Evolutionary conservation across 2,797 vertebrate species (phyloP), one percentile per base, ranked within the genome.

Genomic region (Molothrus aeneus): DNA sequence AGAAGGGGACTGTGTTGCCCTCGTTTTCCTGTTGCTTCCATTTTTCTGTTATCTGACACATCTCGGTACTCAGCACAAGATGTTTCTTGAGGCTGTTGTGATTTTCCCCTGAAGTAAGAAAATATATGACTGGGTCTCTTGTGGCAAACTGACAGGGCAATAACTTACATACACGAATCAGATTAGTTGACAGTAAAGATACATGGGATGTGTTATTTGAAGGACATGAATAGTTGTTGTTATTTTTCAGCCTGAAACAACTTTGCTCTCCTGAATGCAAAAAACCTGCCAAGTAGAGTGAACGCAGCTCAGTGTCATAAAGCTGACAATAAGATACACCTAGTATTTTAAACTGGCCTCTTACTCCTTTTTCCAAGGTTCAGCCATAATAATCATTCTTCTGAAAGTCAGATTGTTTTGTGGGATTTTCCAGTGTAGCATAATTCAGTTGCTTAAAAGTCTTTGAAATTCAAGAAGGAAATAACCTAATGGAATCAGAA

Each of bases 191-290:
- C 61, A 89, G 80, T 77, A 78, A 92, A 96, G 74, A 96, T 92
- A 91, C 88, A 81, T 77, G 85, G 72, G 94, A 73, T 91, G 72
- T 79, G 56, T 89, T 96, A 75, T 77, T 80, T 85, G 73, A 89
- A 96, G 91, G 94, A 95, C 90, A 75, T 19, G 83, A 96, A 80
- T 89, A 95, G 92, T 86, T 95, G 68, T 66, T 92, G 94, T 87
- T 88, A 83, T 85, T 80, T 42, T 94, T 94, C 87, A 95, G 84
- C 68, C 94, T 85, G 91, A 93, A 96, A 93, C 87, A 96, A 78
- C 80, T 95, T 95, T 89, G 66, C 88, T 95, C 60, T 96, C 75
- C 91, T 96, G 93, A 96, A 91, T 74, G 66, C 87, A 82, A 95
- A 96, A 95, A 95, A 71, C 16, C 26, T 92, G 83, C 88, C 91